Base-by-base conservation (phyloP, 2,113 vertebrate species). In the Sigmodon hispidus region DNA sequence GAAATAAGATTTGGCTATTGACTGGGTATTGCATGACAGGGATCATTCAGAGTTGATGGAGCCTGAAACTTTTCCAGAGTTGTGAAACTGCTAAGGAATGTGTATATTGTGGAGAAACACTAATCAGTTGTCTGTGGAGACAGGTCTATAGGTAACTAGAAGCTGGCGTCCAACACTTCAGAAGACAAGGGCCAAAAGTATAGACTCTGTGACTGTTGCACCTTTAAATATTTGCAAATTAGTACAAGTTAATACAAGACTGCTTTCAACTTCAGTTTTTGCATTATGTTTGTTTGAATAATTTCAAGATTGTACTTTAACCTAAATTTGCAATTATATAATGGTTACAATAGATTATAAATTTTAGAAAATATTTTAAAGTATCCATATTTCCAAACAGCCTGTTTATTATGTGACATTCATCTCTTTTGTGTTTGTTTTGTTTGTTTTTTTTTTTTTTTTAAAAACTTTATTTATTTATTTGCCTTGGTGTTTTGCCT, bases 241-340 rank as follows among this genome's bases (percentile, higher is more conserved):
- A n/a, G n/a, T n/a, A n/a, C n/a, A n/a, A n/a, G 17, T 17, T 83
- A 83, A 43, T 83, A 61, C 43, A 43, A 29, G 17, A 40, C 48
- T 92, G 31, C 50, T 22, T 73, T 7, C 34, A 83, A 34, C 24
- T 83, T 92, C 40, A 67, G 92, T 91, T 89, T 29, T 93, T 34
- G 31, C 22, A 3, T 89, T 94, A 88, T 89, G 48, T 96, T 94
- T 90, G 13, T 92, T 84, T 76, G 43, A 72, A 43, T 96, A 50
- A 87, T 79, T 97, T 97, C 26, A 87, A 43, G 79, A 79, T 89
- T 40, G 13, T 76, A 70, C 89, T 85, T 94, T 93, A 95, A 81
- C 29, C 7, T 48, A 85, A 34, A 70, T 84, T 96, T 96, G 4
- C 70, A 80, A 89, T 84, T 75, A 81, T 31, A 43, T 90, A 89